Evolutionary conservation across 1,140 invertebrate genomes (phyloP).

Genomic region (Scaptodrosophila lebanonensis): DNA sequence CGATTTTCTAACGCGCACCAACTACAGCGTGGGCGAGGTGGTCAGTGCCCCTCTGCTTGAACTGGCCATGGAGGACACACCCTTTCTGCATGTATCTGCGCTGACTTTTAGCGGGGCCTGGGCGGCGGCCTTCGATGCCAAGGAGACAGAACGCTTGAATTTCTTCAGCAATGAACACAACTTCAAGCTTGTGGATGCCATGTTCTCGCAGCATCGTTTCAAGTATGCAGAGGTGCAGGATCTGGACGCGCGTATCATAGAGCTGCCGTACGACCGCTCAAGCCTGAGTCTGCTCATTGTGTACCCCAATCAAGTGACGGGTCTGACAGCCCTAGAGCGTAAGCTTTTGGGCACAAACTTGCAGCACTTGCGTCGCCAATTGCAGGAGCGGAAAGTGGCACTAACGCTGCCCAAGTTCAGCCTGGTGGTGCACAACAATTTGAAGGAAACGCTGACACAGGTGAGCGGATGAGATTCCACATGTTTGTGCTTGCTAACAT

Average conservation of each 20-base stretch:
- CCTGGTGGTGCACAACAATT: conserved; percentile 25
- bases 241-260: conserved; percentile 42
- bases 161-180: conserved; percentile 25
- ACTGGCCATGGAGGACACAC: conserved; percentile 31
- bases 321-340: conserved; percentile 30
- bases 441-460: conserved; percentile 28
- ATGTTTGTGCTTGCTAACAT: background rate
- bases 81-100: conserved; percentile 47
- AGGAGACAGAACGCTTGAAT: conserved; percentile 44
- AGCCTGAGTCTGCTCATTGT: conserved; percentile 37
- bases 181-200: conserved; percentile 38
- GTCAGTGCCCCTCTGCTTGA: conserved; percentile 27
- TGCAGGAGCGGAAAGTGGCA: conserved; percentile 41
- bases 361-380: conserved; percentile 21
- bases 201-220: conserved; percentile 45
- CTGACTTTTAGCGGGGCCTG: conserved; percentile 47
- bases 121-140: conserved; percentile 37
- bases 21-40: conserved; percentile 48
- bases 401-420: conserved; percentile 49
- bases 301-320: conserved; percentile 30
- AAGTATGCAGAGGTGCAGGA: conserved; percentile 40
- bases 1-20: conserved; percentile 46
- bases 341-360: conserved; percentile 31
- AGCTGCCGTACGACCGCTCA: conserved; percentile 42
- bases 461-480: no score